phyloP scores from a whole-genome alignment of 1,140 invertebrate genomes.

The Neodiprion pinetum region DNA sequence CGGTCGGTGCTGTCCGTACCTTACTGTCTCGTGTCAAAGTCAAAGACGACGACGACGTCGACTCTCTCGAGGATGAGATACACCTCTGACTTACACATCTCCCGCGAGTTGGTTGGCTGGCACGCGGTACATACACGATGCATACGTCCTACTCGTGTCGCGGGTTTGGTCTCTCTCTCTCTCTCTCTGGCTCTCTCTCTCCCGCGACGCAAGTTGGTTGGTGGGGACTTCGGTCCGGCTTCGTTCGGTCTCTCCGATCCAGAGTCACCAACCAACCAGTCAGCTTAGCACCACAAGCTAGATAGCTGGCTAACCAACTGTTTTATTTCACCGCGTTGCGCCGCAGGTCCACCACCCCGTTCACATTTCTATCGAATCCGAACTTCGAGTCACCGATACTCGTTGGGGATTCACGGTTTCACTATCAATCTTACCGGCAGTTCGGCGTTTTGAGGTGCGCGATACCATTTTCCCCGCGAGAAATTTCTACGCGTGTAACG shows the following conservation, averaged over 20 bases:
- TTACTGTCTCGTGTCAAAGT: too few species aligned
- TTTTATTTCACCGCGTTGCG: background rate
- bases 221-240: background rate
- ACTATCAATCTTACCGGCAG: too few species aligned
- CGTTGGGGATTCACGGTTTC: background rate
- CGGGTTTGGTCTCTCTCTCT: background rate
- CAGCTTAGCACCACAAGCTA: background rate
- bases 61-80: too few species aligned
- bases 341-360: background rate
- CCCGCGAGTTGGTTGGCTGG: too few species aligned
- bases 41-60: too few species aligned
- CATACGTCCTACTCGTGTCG: too few species aligned
- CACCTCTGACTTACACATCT: too few species aligned
- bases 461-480: too few species aligned
- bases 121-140: too few species aligned
- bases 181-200: background rate
- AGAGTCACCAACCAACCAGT: background rate
- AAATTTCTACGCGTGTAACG: too few species aligned
- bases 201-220: background rate
- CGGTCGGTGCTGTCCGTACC: too few species aligned
- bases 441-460: too few species aligned
- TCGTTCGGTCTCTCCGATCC: background rate
- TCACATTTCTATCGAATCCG: background rate
- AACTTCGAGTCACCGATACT: background rate
- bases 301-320: slow-evolving; percentile 1